phyloP scores from a whole-genome alignment of 2,797 vertebrate species.

The Bovichtus diacanthus region DNA sequence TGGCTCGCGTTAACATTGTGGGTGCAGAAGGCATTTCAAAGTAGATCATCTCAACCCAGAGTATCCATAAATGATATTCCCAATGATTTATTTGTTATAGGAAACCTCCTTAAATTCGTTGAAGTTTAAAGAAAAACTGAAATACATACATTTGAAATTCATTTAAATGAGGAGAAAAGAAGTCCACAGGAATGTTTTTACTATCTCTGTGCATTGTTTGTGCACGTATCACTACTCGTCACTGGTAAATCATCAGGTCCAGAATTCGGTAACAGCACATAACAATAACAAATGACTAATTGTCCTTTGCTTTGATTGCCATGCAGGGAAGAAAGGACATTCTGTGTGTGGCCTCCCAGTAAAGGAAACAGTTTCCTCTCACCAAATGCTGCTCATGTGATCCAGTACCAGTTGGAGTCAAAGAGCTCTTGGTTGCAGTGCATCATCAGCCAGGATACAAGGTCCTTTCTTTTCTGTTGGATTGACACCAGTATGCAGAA shows the following conservation, averaged over 20 bases:
- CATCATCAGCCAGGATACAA: constrained; percentile 52
- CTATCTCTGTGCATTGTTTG: background rate
- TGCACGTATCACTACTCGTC: background rate
- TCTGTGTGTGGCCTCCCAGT: constrained; percentile 32
- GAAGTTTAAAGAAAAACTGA: background rate
- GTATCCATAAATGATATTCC: background rate
- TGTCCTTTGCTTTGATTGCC: constrained; percentile 33
- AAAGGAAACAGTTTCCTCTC: constrained; percentile 24
- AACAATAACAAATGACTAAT: constrained; percentile 21
- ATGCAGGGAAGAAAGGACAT: constrained; percentile 25
- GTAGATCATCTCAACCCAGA: background rate
- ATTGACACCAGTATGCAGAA: constrained; percentile 39
- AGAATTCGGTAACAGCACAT: background rate
- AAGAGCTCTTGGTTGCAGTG: constrained; percentile 54
- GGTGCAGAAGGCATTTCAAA: background rate
- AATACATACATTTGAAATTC: no score
- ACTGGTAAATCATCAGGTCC: background rate
- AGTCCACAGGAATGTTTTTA: no score
- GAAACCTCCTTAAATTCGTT: background rate
- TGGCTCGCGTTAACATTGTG: background rate
- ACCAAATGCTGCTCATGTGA: constrained; percentile 57
- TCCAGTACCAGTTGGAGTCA: constrained; percentile 71
- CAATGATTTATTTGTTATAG: background rate
- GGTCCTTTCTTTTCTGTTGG: constrained; percentile 54
- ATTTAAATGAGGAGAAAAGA: no score